Conservation (phyloP, 2,888 invertebrate species). For the Augochlorella aurata region DNA sequence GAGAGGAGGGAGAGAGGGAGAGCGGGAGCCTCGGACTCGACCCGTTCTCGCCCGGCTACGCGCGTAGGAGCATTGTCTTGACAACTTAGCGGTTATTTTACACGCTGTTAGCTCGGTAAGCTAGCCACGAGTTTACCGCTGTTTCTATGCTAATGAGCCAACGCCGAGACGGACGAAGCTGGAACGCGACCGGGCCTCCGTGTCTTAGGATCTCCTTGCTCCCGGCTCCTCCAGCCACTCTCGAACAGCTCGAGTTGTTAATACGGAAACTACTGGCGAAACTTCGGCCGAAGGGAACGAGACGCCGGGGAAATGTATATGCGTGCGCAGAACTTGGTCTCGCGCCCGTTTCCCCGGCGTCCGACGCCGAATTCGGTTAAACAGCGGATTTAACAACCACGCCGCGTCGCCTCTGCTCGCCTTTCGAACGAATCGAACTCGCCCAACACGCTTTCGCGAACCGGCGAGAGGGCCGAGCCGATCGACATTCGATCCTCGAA, state of each 20-base stretch:
- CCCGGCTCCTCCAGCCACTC: not conserved
- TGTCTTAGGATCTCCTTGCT: slow-evolving; percentile 1
- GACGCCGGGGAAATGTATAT: not conserved
- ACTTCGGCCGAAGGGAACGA: slow-evolving; percentile 29
- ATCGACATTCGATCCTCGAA: no score
- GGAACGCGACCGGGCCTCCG: slow-evolving; percentile 28
- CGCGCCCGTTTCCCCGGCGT: slow-evolving; percentile 18
- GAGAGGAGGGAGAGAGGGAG: no score
- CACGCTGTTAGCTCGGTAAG: slow-evolving; percentile 82
- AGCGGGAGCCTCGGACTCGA: slow-evolving; percentile 43
- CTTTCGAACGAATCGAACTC: no score
- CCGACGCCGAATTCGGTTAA: slow-evolving; percentile 37
- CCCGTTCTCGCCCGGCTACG: slow-evolving; percentile 55
- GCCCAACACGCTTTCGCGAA: not conserved
- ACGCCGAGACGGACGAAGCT: slow-evolving; percentile 45
- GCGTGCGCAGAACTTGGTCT: slow-evolving; percentile 17
- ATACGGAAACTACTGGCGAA: slow-evolving; percentile 53
- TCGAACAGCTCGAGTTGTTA: slow-evolving; percentile 51
- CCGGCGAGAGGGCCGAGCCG: no score
- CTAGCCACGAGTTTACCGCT: slow-evolving; percentile 80
- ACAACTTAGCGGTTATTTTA: slow-evolving; percentile 82
- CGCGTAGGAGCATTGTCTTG: slow-evolving; percentile 77
- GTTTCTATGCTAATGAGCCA: slow-evolving; percentile 81
- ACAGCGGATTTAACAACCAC: slow-evolving; percentile 10
- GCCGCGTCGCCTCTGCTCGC: no score